Evolutionary conservation across 2,113 vertebrate species (phyloP).

Genomic region (Brevimyrus niger): DNA sequence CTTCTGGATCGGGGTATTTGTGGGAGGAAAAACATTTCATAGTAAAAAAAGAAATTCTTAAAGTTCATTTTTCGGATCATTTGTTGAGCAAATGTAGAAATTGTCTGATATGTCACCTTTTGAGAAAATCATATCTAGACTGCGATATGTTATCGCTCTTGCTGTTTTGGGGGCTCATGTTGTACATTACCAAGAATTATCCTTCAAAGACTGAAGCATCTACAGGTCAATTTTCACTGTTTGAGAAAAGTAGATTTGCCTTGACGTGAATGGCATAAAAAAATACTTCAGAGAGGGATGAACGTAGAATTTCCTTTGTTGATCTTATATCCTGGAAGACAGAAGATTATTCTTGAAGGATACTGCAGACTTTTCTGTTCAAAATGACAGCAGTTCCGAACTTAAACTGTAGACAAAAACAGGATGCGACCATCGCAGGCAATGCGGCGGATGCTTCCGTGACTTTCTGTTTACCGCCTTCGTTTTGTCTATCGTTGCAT

Average conservation of each 20-base stretch:
- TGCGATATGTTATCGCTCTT: not conserved
- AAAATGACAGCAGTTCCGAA: not conserved
- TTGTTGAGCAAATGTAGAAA: not conserved
- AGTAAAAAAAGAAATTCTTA: not conserved
- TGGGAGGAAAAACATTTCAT: not conserved
- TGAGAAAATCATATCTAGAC: not conserved
- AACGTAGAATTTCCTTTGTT: not conserved
- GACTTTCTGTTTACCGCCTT: not conserved
- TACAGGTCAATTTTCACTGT: not conserved
- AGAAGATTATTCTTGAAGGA: not conserved
- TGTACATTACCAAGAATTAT: not conserved
- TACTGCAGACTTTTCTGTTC: not conserved
- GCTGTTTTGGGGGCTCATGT: not conserved
- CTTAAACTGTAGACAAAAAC: not conserved
- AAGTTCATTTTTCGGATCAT: not conserved
- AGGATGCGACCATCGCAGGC: not conserved
- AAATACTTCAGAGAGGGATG: not conserved
- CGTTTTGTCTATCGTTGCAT: not conserved
- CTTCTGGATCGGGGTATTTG: not conserved
- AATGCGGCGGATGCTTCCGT: not conserved
- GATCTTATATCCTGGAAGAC: not conserved
- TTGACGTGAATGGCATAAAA: not conserved
- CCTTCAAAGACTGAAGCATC: not conserved
- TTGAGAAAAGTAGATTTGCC: not conserved
- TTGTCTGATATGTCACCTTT: not conserved